Evolutionary conservation across 2,888 invertebrate genomes (phyloP).

Genomic region (Nomada hirtipes): DNA sequence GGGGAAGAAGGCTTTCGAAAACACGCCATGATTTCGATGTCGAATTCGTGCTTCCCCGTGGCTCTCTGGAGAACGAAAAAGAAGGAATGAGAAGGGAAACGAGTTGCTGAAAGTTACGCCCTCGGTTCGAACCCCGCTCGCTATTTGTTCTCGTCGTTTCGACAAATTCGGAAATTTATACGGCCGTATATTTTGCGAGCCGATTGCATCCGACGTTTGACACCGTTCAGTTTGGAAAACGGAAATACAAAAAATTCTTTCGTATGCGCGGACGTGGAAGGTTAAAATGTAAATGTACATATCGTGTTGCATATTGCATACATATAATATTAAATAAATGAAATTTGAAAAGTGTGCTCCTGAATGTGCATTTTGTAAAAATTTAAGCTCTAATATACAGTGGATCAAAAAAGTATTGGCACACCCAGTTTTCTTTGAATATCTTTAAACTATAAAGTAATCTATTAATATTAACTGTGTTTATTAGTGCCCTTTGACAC

Average conservation of each 20-base stretch:
- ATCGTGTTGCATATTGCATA: no score
- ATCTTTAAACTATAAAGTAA: no score
- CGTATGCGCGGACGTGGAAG: neutral
- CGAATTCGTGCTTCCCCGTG: conserved; percentile 48
- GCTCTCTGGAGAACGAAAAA: conserved; percentile 8
- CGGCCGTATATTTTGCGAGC: conserved; percentile 24
- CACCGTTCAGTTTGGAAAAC: neutral
- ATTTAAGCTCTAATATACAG: no score
- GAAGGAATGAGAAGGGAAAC: neutral
- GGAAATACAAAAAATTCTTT: neutral
- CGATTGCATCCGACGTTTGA: conserved; percentile 29
- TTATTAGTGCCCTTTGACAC: no score
- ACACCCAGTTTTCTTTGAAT: no score
- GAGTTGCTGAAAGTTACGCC: neutral
- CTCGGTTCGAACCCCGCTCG: neutral
- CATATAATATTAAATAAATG: no score
- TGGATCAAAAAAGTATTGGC: no score
- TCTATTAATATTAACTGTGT: no score
- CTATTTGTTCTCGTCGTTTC: conserved; percentile 13
- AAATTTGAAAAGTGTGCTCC: no score
- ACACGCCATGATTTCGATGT: conserved; percentile 35
- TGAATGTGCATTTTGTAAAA: no score
- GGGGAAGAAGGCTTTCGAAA: conserved; percentile 38
- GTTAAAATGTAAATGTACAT: no score
- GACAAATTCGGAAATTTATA: conserved; percentile 51